Conservation (phyloP, 92 coral and sea anemone species). For the Scolanthus callimorphus region DNA sequence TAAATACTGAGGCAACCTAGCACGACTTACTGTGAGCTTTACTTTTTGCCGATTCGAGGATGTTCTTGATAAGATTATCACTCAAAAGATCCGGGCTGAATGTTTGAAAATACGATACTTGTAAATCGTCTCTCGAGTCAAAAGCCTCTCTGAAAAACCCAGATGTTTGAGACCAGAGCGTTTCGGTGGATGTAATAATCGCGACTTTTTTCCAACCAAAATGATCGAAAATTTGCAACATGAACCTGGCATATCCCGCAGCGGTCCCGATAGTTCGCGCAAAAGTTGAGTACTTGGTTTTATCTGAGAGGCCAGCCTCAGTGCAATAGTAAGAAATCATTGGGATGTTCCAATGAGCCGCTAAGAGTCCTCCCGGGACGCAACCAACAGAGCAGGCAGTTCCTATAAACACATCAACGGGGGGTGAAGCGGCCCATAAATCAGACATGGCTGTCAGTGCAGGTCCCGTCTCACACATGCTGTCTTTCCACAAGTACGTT, state of each 20-base stretch:
- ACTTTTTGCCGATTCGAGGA: constrained; percentile 53
- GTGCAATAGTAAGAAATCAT: constrained; percentile 78
- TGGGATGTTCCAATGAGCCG: constrained; percentile 73
- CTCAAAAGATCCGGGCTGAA: constrained; percentile 40
- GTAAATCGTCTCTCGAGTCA: constrained; percentile 8
- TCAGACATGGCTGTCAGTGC: constrained; percentile 52
- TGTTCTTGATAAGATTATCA: constrained; percentile 35
- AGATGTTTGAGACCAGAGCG: constrained; percentile 62
- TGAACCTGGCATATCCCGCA: constrained; percentile 36
- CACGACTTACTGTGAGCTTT: constrained; percentile 71
- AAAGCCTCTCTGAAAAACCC: constrained; percentile 46
- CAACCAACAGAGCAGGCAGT: constrained; percentile 75
- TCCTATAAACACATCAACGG: constrained; percentile 61
- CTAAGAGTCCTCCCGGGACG: constrained; percentile 59
- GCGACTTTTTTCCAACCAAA: constrained; percentile 71
- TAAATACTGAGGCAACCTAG: too few species aligned
- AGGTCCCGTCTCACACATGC: constrained; percentile 50
- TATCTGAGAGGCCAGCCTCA: constrained; percentile 51
- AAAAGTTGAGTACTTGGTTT: constrained; percentile 61
- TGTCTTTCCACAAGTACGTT: constrained; percentile 61
- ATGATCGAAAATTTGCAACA: constrained; percentile 38
- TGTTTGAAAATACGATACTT: constrained; percentile 58
- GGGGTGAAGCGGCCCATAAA: constrained; percentile 22
- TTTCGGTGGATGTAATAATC: constrained; percentile 62
- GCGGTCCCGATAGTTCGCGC: constrained; percentile 67